Evolutionary conservation across 2,797 vertebrate species (phyloP).

Genomic region (Sebastes steindachneri): DNA sequence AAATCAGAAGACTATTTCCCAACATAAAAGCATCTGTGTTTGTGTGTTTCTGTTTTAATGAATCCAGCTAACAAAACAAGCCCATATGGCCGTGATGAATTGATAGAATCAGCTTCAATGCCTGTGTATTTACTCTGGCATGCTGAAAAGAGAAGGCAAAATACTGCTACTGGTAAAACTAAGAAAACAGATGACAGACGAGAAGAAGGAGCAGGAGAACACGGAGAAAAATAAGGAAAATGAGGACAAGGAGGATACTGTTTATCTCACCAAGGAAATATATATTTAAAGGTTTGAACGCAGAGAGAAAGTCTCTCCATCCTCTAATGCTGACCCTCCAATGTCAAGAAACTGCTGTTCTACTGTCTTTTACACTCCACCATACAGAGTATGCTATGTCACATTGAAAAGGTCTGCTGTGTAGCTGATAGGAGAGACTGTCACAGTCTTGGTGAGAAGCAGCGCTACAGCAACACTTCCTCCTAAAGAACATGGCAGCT

Average conservation of each 20-base stretch:
- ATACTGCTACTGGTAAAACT: no score
- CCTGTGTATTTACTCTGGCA: background rate
- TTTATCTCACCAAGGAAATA: background rate
- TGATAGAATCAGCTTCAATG: background rate
- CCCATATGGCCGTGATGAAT: background rate
- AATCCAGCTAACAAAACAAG: conserved; percentile 23
- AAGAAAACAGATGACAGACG: background rate
- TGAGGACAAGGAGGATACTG: background rate
- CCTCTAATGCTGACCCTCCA: background rate
- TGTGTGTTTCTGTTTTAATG: conserved; percentile 15
- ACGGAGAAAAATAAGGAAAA: background rate
- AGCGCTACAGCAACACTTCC: conserved; percentile 25
- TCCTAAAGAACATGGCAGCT: conserved; percentile 32
- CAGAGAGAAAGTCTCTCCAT: background rate
- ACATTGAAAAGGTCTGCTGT: conserved; percentile 34
- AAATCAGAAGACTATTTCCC: background rate
- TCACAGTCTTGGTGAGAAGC: conserved; percentile 18
- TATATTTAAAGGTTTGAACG: background rate
- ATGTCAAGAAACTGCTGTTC: conserved; percentile 3
- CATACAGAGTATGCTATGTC: conserved; percentile 2
- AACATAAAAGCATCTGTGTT: background rate
- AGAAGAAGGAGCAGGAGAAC: background rate
- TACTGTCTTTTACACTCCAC: background rate
- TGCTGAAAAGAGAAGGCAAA: background rate
- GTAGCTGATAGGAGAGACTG: conserved; percentile 16